Evolutionary conservation across 92 coral and sea anemone genomes (phyloP), one percentile per base, ranked within the genome.

Genomic region (Porites lobata): DNA sequence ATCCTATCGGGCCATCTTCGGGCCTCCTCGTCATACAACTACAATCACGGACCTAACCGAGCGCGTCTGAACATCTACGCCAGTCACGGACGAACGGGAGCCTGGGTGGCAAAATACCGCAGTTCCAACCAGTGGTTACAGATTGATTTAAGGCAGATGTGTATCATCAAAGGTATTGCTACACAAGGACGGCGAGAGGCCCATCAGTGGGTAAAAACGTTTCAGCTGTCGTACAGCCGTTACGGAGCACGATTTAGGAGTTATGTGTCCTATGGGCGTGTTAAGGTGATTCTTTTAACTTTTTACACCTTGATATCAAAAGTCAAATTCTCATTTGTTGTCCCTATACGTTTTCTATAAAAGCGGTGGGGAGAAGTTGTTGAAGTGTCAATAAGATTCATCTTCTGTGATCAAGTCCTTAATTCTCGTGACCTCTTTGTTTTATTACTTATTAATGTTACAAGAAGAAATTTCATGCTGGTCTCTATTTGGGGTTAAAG

Each of bases 21-120:
- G 21, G 93, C 96, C 29, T 86, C 96, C 10, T 76, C 93, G 29
- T 71, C 89, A 65, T 83, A 79, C 83, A 89, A 89, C 88, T 90
- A 89, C 71, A 90, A 90, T 29, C 86, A 93, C 83, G 93, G 93
- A 73, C 92, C 96, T 15, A 93, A 93, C 83, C 96, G 96, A 75
- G 86, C 93, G 43, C 81, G 96, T 19, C 90, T 90, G 61, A 88
- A 76, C 72, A 58, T 56, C 81, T 77, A 63, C 20, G 80, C 87
- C 69, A 67, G 92, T 20, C 71, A 71, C 61, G 64, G 91, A 12
- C 69, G 93, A 47, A 87, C 91, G 29, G 96, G 95, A 8, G 95
- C 89, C n/a, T 94, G 96, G 96, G 86, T 87, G 1, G 93, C 95
- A 20, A 86, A 65, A 61, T 29, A 72, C 63, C 90, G 90, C 8